These are phyloP conservation scores for Oscheius sp. DNA, from an alignment of 2,888 invertebrate species.

Conservation along the genomic window DNA sequence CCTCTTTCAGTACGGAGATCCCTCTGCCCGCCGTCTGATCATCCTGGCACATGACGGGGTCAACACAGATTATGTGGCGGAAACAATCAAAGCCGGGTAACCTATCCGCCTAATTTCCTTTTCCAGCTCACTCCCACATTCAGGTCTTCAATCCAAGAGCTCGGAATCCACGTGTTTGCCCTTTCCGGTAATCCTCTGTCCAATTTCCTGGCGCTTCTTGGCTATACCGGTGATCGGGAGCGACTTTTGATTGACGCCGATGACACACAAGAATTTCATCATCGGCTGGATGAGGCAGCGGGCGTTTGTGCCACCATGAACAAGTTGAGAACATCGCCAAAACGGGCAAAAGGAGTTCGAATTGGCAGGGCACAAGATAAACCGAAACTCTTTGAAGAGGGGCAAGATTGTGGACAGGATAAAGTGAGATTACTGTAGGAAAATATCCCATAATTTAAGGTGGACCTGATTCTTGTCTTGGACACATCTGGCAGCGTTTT, in stretches of 20 bases:
- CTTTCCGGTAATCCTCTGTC: conserved; percentile 43
- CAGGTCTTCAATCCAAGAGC: conserved; percentile 28
- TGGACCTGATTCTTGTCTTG: conserved; percentile 61
- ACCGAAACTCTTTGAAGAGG: conserved; percentile 22
- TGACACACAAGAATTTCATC: conserved; percentile 31
- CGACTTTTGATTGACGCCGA: conserved; percentile 24
- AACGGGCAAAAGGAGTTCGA: conserved; percentile 18
- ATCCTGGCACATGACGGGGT: conserved; percentile 57
- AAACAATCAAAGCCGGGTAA: conserved; percentile 55
- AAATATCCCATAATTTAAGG: conserved; percentile 30
- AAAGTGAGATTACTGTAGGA: conserved; percentile 5
- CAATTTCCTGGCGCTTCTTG: conserved; percentile 42
- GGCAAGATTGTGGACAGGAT: conserved; percentile 17
- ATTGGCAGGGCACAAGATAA: conserved; percentile 8
- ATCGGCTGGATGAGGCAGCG: conserved; percentile 11
- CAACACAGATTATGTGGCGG: conserved; percentile 52
- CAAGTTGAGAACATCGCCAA: too few species aligned
- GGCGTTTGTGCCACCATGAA: conserved; percentile 5
- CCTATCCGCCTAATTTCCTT: neutral
- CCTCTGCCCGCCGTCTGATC: conserved; percentile 37
- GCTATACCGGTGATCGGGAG: conserved; percentile 45
- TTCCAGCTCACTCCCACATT: neutral
- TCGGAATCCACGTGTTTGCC: conserved; percentile 43
- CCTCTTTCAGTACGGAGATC: conserved; percentile 28
- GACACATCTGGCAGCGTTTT: conserved; percentile 64